Evolutionary conservation across 2,797 vertebrate genomes (phyloP).

Genomic region (Naso thynnoides): DNA sequence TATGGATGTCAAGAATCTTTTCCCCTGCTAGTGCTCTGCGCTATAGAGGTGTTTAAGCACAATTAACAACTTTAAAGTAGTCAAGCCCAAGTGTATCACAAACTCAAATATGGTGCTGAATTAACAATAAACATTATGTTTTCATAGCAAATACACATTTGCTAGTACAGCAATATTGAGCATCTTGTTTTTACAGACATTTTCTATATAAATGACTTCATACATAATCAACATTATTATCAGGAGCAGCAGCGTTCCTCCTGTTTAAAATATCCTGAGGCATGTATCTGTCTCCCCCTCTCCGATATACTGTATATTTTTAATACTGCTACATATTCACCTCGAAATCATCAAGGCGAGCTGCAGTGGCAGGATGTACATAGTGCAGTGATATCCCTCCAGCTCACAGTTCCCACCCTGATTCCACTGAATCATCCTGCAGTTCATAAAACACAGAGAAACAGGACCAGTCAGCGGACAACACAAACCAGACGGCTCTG

Average conservation of each 20-base stretch:
- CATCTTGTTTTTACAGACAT: constrained; percentile 1
- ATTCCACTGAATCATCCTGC: constrained; percentile 6
- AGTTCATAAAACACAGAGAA: constrained; percentile 27
- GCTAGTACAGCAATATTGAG: neutral
- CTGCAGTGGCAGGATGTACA: constrained; percentile 19
- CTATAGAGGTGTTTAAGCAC: constrained; percentile 31
- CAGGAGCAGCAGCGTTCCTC: constrained; percentile 14
- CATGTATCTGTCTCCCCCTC: constrained; percentile 3
- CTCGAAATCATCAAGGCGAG: constrained; percentile 15
- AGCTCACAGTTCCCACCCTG: constrained; percentile 13
- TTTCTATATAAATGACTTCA: constrained; percentile 9
- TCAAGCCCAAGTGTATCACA: neutral
- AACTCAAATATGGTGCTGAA: neutral
- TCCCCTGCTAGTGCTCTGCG: neutral
- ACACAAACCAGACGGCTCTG: constrained; percentile 32
- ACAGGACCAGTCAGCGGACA: constrained; percentile 38
- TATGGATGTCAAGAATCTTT: constrained; percentile 21
- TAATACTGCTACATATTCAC: constrained; percentile 28
- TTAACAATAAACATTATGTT: neutral
- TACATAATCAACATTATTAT: constrained; percentile 21
- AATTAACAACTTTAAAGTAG: constrained; percentile 25
- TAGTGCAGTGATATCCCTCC: neutral
- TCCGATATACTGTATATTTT: constrained; percentile 25
- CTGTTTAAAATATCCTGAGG: constrained; percentile 34
- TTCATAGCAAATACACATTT: neutral